phyloP scores from a whole-genome alignment of 1,140 invertebrate species.

The Drosophila eugracilis region DNA sequence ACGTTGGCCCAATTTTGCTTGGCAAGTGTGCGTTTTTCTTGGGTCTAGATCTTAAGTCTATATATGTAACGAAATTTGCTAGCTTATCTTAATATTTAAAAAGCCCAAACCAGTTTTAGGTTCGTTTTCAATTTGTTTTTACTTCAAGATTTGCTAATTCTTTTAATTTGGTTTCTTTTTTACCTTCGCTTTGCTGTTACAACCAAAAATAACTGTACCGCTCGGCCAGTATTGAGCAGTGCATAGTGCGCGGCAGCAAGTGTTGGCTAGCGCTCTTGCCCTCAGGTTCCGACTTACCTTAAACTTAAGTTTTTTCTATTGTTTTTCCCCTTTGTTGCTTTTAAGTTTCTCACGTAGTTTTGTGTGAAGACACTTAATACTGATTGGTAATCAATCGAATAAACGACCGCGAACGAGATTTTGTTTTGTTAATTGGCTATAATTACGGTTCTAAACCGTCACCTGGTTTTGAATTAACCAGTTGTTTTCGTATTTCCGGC shows the following conservation, averaged over 20 bases:
- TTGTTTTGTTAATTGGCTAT: constrained; percentile 25
- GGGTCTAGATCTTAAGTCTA: constrained; percentile 54
- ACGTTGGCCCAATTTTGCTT: constrained; percentile 30
- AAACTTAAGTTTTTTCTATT: constrained; percentile 32
- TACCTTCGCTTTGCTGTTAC: constrained; percentile 15
- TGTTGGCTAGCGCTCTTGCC: constrained; percentile 4
- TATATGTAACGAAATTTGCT: constrained; percentile 49
- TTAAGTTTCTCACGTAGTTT: constrained; percentile 10
- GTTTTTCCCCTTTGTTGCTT: constrained; percentile 7
- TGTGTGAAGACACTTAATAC: constrained; percentile 11
- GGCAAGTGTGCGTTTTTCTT: constrained; percentile 51
- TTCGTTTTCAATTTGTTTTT: constrained; percentile 13
- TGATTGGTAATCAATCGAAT: constrained; percentile 39
- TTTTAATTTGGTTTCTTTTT: constrained; percentile 11
- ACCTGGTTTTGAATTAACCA: constrained; percentile 4
- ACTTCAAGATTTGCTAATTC: constrained; percentile 2
- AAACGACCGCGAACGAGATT: constrained; percentile 22
- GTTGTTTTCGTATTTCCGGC: constrained; percentile 27
- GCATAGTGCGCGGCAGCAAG: not conserved
- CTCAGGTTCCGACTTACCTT: not conserved
- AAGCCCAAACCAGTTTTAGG: constrained; percentile 18
- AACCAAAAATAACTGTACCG: constrained; percentile 40
- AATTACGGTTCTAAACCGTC: not conserved
- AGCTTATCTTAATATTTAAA: constrained; percentile 38
- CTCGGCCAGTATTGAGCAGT: not conserved